phyloP scores from a whole-genome alignment of 2,113 vertebrate species.

The Protomyctophum bolini region DNA sequence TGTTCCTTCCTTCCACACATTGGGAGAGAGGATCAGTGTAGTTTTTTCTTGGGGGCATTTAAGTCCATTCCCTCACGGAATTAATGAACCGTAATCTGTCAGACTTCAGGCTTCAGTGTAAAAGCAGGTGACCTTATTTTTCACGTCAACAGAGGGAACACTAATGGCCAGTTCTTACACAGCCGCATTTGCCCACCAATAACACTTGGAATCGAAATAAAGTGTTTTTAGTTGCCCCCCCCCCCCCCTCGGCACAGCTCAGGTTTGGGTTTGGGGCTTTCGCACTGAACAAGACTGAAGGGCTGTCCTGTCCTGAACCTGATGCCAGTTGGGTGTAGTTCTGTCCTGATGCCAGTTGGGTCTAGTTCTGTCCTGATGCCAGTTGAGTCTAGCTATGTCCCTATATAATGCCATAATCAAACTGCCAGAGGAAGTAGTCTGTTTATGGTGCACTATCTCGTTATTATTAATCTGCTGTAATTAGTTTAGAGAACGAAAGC shows the following conservation, averaged over 20 bases:
- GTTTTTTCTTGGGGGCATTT: constrained; percentile 4
- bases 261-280: not conserved
- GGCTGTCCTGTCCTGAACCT: not conserved
- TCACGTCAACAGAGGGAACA: not conserved
- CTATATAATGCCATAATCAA: not conserved
- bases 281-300: too few relatives aligned
- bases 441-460: constrained; percentile 27
- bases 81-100: constrained; percentile 26
- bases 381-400: constrained; percentile 5
- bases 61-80: not conserved
- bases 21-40: not conserved
- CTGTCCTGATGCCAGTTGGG: constrained; percentile 6
- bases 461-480: constrained; percentile 29
- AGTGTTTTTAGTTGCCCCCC: not conserved
- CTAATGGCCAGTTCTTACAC: not conserved
- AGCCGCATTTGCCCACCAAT: constrained; percentile 6
- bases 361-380: constrained; percentile 1
- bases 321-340: constrained; percentile 2
- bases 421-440: constrained; percentile 27
- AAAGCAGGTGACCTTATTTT: not conserved
- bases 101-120: not conserved
- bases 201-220: constrained; percentile 15
- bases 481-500: constrained; percentile 16
- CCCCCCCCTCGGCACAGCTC: not conserved
- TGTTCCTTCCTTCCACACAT: constrained; percentile 1